phyloP scores from a whole-genome alignment of 2,797 vertebrate species.

The Luscinia luscinia region DNA sequence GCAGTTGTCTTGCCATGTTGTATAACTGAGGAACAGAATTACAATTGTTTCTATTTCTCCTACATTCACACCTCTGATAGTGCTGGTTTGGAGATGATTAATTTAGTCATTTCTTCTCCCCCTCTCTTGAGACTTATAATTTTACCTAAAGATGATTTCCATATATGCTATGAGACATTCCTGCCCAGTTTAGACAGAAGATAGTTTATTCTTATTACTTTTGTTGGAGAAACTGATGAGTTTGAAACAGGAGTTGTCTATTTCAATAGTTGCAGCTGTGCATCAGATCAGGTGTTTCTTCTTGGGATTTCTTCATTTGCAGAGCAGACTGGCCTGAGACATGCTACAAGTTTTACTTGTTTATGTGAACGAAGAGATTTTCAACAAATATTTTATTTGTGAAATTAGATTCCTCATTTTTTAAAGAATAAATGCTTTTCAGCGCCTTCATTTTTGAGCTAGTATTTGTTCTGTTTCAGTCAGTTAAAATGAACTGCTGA shows the following conservation, averaged over 20 bases:
- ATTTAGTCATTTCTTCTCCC: neutral
- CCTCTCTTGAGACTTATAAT: neutral
- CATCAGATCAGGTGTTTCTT: neutral
- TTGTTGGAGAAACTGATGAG: neutral
- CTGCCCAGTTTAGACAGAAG: neutral
- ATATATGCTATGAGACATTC: neutral
- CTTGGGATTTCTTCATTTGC: neutral
- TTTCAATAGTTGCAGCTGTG: neutral
- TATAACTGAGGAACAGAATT: neutral
- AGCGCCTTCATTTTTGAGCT: neutral
- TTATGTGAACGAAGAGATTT: neutral
- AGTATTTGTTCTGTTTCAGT: neutral
- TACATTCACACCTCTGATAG: neutral
- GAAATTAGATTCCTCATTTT: neutral
- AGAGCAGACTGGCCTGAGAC: neutral
- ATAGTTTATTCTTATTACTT: neutral
- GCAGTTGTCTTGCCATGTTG: rapidly evolving
- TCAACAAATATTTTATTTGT: neutral
- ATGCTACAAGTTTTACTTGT: neutral
- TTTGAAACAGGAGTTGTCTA: rapidly evolving
- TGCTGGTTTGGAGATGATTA: neutral
- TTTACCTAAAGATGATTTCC: neutral
- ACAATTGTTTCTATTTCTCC: neutral
- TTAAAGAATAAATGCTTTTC: neutral
- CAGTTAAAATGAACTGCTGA: neutral